Base-by-base conservation (phyloP, 2,888 invertebrate genomes). In the Phortica magna region DNA sequence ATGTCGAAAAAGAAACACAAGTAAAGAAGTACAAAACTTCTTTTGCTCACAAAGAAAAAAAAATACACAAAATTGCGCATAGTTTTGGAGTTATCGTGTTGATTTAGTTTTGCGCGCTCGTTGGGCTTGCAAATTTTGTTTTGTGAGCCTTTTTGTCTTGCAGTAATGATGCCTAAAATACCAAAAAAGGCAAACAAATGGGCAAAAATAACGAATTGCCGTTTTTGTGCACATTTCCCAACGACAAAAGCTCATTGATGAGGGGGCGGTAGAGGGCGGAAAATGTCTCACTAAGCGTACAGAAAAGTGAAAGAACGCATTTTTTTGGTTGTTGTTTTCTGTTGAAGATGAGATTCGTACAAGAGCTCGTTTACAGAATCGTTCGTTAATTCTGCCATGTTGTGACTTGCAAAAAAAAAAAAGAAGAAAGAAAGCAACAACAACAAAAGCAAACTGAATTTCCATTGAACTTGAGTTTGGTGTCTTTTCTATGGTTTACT, bases 161-260 rank as follows among this genome's bases (percentile, higher is more conserved):
- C 43, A 43, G 48, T 68, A 68, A 68, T 68, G 68, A 68, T 43
- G 68, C 17, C 68, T 68, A 43, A 68, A 68, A 68, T 68, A 43
- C 68, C 68, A 68, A 68, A 68, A 68, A 68, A 43, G 68, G 68
- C 68, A 41, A 55, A 65, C 65, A 65, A 65, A 43, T 68, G 22
- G 42, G 12, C 42, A 43, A 68, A 68, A 68, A 68, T 43, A 42
- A 67, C 67, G 42, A 67, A 67, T 67, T 68, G 19, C 61, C 61
- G 14, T 22, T 61, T 61, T 61, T 55, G 55, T 55, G 55, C 17
- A 55, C n/a, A 55, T 55, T 55, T 55, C 14, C 55, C 55, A 55
- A n/a, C 14, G 55, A 7, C n/a, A 55, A 17, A n/a, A 55, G 31
- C n/a, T n/a, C 55, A 55, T 1, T 55, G 17, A 17, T n/a, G 7